Conservation (phyloP, 64 coral and sea anemone species). For the Actinia tenebrosa region DNA sequence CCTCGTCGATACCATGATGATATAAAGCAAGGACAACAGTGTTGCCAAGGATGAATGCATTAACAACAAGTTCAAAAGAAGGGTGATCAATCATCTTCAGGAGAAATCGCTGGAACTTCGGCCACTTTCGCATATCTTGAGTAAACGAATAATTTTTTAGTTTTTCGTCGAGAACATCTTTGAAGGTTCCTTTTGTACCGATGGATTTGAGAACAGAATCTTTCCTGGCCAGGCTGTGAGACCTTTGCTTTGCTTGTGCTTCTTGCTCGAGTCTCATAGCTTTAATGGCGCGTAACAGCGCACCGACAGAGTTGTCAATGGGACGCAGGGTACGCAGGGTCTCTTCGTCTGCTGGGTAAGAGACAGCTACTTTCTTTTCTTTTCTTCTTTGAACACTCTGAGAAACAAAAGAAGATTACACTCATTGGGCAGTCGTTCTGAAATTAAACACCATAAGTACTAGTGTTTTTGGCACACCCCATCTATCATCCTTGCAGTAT, state of each 20-base stretch:
- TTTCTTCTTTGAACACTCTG: slow-evolving; percentile 20
- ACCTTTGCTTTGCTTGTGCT: not conserved
- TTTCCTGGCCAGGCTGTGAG: not conserved
- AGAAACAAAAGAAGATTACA: not conserved
- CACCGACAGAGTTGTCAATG: slow-evolving; percentile 18
- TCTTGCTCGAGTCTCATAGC: not conserved
- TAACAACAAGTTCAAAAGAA: slow-evolving; percentile 49
- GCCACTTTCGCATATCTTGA: slow-evolving; percentile 21
- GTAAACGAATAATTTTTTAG: slow-evolving; percentile 39
- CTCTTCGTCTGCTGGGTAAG: slow-evolving; percentile 64
- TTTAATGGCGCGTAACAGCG: slow-evolving; percentile 46
- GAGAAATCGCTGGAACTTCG: slow-evolving; percentile 33
- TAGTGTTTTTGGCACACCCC: too few relatives aligned
- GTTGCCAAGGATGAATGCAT: slow-evolving; percentile 60
- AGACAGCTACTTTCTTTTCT: slow-evolving; percentile 47
- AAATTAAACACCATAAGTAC: too few relatives aligned
- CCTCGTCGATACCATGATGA: slow-evolving; percentile 51
- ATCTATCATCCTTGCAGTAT: too few relatives aligned
- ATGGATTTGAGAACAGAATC: slow-evolving; percentile 16
- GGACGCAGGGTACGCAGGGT: slow-evolving; percentile 41
- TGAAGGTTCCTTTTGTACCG: slow-evolving; percentile 32
- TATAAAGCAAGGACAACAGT: slow-evolving; percentile 61
- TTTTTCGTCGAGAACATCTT: slow-evolving; percentile 68
- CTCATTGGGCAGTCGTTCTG: not conserved
- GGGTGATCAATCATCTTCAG: slow-evolving; percentile 37